These are phyloP conservation scores for Apoderus coryli DNA, from an alignment of 2,888 invertebrate genomes.

Conservation along the genomic window DNA sequence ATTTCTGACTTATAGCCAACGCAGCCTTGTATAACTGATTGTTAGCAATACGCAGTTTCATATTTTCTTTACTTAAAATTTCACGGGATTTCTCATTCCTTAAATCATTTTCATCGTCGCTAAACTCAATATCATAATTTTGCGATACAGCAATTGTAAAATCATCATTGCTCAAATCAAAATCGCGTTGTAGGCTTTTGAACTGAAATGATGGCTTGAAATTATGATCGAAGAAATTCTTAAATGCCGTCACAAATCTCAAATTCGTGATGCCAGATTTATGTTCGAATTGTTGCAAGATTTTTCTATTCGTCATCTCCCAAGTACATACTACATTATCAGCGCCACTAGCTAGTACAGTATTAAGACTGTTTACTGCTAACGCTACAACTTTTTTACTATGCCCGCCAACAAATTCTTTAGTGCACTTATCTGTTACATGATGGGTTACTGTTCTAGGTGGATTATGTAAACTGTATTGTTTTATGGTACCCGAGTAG, in stretches of 20 bases:
- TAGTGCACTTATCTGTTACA: conserved; percentile 34
- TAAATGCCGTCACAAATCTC: conserved; percentile 43
- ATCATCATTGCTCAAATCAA: conserved; percentile 40
- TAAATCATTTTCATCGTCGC: conserved; percentile 20
- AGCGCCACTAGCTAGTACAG: conserved; percentile 60
- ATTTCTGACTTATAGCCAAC: conserved; percentile 18
- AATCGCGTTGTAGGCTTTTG: conserved; percentile 47
- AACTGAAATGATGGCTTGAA: conserved; percentile 42
- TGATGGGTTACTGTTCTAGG: conserved; percentile 53
- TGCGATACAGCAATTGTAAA: conserved; percentile 35
- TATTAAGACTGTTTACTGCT: conserved; percentile 56
- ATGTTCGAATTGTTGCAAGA: conserved; percentile 51
- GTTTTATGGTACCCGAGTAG: conserved; percentile 52
- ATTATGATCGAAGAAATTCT: conserved; percentile 43
- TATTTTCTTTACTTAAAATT: conserved; percentile 36
- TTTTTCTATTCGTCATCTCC: conserved; percentile 65
- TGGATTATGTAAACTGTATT: conserved; percentile 49
- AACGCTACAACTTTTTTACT: conserved; percentile 53
- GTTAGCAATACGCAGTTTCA: conserved; percentile 41
- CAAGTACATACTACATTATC: conserved; percentile 65
- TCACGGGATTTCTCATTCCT: conserved; percentile 15
- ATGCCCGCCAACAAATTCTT: conserved; percentile 41
- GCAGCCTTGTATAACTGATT: conserved; percentile 38
- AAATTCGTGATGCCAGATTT: conserved; percentile 65
- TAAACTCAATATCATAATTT: conserved; percentile 24